Percentiles rank a stretch among this genome's conserved stretches.
Evolutionary conservation across 2,888 invertebrate genomes (phyloP).

Genomic region (Caradrina kadenii): DNA sequence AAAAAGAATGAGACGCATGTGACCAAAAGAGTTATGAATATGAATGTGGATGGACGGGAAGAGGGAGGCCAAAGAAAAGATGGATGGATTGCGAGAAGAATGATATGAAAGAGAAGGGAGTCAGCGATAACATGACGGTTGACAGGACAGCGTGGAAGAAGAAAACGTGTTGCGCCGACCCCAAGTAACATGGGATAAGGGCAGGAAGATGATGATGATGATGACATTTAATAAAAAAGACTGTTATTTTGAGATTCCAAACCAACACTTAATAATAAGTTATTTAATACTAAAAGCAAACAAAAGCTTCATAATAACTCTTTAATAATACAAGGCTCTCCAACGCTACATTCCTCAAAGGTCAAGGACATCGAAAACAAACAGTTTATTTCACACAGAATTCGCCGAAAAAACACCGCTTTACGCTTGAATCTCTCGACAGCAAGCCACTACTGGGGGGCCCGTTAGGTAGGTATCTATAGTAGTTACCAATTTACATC

Average conservation of each 20-base stretch:
- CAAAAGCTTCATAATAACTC: slow-evolving; percentile 3
- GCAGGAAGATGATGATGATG: no score
- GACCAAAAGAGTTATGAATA: no score
- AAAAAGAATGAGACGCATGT: neutral
- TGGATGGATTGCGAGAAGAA: no score
- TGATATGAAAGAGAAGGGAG: no score
- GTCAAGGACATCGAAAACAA: slow-evolving; percentile 45
- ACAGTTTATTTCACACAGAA: slow-evolving; percentile 18
- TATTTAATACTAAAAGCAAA: neutral
- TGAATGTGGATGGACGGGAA: no score
- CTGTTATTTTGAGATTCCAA: no score
- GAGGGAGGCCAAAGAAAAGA: no score
- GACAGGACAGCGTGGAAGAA: no score
- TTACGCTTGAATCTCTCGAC: slow-evolving; percentile 30
- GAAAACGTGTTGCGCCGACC: no score
- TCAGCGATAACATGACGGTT: no score
- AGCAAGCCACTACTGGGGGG: slow-evolving; percentile 22
- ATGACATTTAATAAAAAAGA: neutral
- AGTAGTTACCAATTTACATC: slow-evolving; percentile 60
- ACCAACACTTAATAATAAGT: no score
- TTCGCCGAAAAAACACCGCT: slow-evolving; percentile 35
- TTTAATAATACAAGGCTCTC: slow-evolving; percentile 8
- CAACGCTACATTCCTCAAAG: slow-evolving; percentile 25
- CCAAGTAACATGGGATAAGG: no score
- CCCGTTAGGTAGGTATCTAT: slow-evolving; percentile 69